phyloP scores from a whole-genome alignment of 1,140 invertebrate species.

The Drosophila ohnishii region DNA sequence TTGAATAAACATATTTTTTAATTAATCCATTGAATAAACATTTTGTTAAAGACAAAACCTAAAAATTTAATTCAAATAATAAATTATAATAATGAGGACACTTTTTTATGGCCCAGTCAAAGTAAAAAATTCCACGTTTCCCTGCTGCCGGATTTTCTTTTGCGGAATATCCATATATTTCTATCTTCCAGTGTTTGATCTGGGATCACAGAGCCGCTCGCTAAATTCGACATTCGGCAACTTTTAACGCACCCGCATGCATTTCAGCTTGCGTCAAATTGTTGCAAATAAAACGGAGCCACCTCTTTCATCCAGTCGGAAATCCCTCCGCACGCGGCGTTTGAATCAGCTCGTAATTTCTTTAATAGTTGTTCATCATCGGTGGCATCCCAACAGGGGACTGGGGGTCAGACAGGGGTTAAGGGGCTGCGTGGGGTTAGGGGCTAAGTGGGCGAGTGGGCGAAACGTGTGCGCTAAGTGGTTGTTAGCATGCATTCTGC shows the following conservation, averaged over 20 bases:
- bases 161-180: neutral
- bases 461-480: conserved; percentile 62
- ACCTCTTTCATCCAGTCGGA: conserved; percentile 1
- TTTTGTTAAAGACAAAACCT: too few species aligned
- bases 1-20: too few species aligned
- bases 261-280: conserved; percentile 72
- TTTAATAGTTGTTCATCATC: conserved; percentile 74
- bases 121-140: too few species aligned
- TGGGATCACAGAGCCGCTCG: conserved; percentile 33
- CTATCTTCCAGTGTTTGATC: conserved; percentile 13
- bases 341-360: conserved; percentile 73
- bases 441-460: conserved; percentile 9
- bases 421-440: neutral
- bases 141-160: too few species aligned
- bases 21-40: too few species aligned
- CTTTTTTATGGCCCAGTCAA: too few species aligned
- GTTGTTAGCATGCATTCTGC: conserved; percentile 75
- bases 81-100: too few species aligned
- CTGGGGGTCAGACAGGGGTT: conserved; percentile 6
- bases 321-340: conserved; percentile 16
- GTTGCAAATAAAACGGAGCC: conserved; percentile 70
- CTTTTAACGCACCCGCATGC: conserved; percentile 78
- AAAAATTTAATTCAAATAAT: too few species aligned
- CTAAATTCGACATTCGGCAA: conserved; percentile 63
- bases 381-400: conserved; percentile 11